Evolutionary conservation across 1,140 invertebrate species (phyloP).

Genomic region (Anastrepha obliqua): DNA sequence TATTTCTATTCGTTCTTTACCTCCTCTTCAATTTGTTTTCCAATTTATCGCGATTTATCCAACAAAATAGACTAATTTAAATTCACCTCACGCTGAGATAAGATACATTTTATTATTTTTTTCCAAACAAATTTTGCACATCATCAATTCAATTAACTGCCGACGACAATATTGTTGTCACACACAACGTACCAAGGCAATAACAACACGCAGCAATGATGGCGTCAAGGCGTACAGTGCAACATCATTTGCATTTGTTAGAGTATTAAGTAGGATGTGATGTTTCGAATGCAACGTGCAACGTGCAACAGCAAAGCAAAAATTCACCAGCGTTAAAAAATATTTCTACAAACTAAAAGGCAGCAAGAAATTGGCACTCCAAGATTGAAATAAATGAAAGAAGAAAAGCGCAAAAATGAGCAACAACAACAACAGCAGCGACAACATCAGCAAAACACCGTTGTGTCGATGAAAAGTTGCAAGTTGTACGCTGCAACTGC

Average conservation of each 20-base stretch:
- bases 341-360: background rate
- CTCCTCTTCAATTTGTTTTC: background rate
- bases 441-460: background rate
- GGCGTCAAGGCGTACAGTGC: background rate
- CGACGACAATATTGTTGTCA: background rate
- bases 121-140: conserved; percentile 40
- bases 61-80: conserved; percentile 19
- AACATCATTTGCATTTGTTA: conserved; percentile 46
- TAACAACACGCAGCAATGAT: background rate
- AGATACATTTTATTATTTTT: background rate
- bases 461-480: conserved; percentile 35
- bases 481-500: conserved; percentile 30
- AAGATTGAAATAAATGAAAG: conserved; percentile 53
- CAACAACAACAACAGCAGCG: conserved; percentile 4
- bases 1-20: too few relatives aligned
- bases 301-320: background rate
- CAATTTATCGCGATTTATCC: background rate
- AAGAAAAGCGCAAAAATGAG: conserved; percentile 49
- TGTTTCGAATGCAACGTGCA: conserved; percentile 1
- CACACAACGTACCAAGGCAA: background rate
- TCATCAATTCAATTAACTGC: conserved; percentile 46
- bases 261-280: conserved; percentile 26
- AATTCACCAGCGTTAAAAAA: background rate
- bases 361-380: background rate
- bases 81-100: conserved; percentile 44